A percentile compares a stretch with the other conserved stretches of the same genome.
phyloP scores from a whole-genome alignment of 2,113 vertebrate species.

The Thunnus thynnus region DNA sequence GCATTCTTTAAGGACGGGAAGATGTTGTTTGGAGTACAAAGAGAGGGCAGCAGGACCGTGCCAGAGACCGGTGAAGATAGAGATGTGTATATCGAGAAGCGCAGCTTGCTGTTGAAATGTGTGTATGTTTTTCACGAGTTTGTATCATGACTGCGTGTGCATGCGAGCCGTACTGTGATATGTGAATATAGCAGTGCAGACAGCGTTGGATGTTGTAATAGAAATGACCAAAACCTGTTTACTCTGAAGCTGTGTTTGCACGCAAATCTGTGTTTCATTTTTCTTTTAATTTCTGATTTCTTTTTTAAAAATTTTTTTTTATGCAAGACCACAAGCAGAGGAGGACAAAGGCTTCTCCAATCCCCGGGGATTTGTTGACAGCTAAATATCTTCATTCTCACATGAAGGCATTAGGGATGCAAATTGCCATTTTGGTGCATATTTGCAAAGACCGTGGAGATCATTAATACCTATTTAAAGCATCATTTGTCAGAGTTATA shows the following conservation, averaged over 20 bases:
- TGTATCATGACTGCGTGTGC: neutral
- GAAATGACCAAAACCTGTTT: constrained; percentile 36
- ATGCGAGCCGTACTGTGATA: constrained; percentile 8
- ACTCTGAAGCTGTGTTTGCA: constrained; percentile 9
- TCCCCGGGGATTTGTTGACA: constrained; percentile 51
- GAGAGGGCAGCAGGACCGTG: constrained; percentile 64
- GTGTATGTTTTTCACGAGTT: constrained; percentile 39
- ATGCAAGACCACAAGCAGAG: constrained; percentile 40
- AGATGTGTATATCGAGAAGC: constrained; percentile 64
- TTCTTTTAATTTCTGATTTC: constrained; percentile 13
- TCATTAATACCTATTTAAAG: constrained; percentile 65
- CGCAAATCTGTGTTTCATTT: constrained; percentile 11
- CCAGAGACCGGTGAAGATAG: constrained; percentile 59
- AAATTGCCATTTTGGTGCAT: constrained; percentile 64
- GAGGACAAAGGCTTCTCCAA: constrained; percentile 39
- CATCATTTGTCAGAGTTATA: constrained; percentile 60
- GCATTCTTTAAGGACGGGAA: constrained; percentile 68
- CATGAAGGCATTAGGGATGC: constrained; percentile 51
- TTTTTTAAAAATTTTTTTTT: neutral
- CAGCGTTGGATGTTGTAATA: neutral
- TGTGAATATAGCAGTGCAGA: constrained; percentile 11
- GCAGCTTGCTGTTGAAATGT: constrained; percentile 43
- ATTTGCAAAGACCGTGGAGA: constrained; percentile 12
- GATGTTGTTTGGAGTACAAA: constrained; percentile 77
- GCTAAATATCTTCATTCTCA: constrained; percentile 72